Evolutionary conservation across 2,113 vertebrate species (phyloP).

Genomic region (Colinus virginianus): DNA sequence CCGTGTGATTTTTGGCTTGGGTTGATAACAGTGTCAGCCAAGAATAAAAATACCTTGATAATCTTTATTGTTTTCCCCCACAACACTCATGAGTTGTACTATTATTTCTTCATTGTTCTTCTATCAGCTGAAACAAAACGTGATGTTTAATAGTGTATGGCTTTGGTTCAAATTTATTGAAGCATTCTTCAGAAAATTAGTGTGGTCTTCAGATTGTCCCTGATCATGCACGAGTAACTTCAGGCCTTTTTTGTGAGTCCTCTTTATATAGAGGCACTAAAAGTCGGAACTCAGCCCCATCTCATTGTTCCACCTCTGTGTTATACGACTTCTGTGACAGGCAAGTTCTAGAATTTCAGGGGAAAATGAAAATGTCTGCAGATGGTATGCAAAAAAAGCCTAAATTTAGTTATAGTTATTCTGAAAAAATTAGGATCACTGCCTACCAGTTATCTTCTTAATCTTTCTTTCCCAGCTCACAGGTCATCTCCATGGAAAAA

Average conservation of each 20-base stretch:
- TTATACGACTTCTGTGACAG: neutral
- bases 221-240: neutral
- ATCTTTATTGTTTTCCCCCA: conserved; percentile 47
- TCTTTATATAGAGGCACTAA: neutral
- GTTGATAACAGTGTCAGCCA: conserved; percentile 41
- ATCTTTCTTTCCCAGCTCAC: neutral
- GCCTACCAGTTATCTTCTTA: neutral
- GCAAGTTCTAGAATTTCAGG: neutral
- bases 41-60: conserved; percentile 70
- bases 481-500: neutral
- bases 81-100: conserved; percentile 31
- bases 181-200: conserved; percentile 19
- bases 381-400: neutral
- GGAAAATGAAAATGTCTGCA: neutral
- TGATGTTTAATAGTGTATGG: conserved; percentile 40
- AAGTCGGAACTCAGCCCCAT: neutral
- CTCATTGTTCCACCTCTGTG: neutral
- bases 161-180: conserved; percentile 37
- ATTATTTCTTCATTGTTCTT: conserved; percentile 54
- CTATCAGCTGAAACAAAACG: conserved; percentile 41
- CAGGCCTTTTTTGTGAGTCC: neutral
- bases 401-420: neutral
- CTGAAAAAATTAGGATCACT: neutral
- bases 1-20: conserved; percentile 66
- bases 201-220: conserved; percentile 4